Evolutionary conservation across 2,113 vertebrate genomes (phyloP).

Genomic region (Polyodon spathula): DNA sequence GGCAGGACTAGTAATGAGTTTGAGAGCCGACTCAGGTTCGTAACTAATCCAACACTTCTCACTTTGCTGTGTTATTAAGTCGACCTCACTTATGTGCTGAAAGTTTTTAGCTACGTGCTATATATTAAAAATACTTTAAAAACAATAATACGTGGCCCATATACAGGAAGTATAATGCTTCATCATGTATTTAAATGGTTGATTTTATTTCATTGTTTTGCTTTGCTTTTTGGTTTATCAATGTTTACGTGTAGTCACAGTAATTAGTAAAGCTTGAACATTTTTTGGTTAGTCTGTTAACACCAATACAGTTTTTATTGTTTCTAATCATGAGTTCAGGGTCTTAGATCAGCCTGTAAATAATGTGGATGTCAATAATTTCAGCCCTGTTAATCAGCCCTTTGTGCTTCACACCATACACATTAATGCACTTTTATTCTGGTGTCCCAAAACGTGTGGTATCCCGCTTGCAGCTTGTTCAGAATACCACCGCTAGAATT

Average conservation of each 20-base stretch:
- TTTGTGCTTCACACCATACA: slow-evolving; percentile 34
- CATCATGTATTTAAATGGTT: neutral
- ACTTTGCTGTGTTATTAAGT: too few relatives aligned
- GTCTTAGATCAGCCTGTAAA: slow-evolving; percentile 60
- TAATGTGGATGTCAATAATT: slow-evolving; percentile 65
- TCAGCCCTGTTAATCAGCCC: slow-evolving; percentile 47
- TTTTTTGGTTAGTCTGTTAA: slow-evolving; percentile 45
- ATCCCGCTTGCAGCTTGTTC: too few relatives aligned
- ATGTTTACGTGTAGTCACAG: slow-evolving; percentile 39
- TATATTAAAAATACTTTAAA: slow-evolving; percentile 23
- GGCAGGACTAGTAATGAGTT: too few relatives aligned
- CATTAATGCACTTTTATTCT: too few relatives aligned
- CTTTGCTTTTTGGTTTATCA: slow-evolving; percentile 40
- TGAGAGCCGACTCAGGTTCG: too few relatives aligned
- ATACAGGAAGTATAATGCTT: neutral
- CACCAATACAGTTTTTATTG: slow-evolving; percentile 63
- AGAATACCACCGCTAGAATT: too few relatives aligned
- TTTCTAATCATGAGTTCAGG: slow-evolving; percentile 64
- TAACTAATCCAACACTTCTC: too few relatives aligned
- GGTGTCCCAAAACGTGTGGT: too few relatives aligned
- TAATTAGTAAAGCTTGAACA: slow-evolving; percentile 53
- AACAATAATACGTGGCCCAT: too few relatives aligned
- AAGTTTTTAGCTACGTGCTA: too few relatives aligned
- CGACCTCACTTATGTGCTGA: neutral
- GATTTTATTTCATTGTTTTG: neutral